Evolutionary conservation across 2,888 invertebrate species (phyloP), one percentile per base, ranked within the genome.

Genomic region (Patella ulyssiponensis): DNA sequence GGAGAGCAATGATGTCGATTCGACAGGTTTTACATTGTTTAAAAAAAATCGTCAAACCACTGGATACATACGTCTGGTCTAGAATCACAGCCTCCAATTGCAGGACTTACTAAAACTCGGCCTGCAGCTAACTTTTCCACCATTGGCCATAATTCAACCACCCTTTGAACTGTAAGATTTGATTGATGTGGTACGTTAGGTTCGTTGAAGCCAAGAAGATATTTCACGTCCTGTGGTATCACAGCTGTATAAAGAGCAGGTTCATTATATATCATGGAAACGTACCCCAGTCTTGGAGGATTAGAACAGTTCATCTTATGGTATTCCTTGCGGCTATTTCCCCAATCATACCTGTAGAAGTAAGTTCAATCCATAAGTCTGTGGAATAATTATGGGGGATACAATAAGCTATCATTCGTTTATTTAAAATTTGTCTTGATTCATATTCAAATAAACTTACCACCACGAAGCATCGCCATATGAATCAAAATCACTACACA

Each of bases 171-270:
- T 0, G 80, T 81, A 58, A 86, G 70, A 76, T 85, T 83, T 27
- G 85, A 77, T 77, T 85, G 85, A 7, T 76, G 72, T 5, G 73
- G 54, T 77, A 80, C 79, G 76, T 86, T 86, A 52, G 86, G 86
- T 76, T 86, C 86, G 69, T 86, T 86, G 78, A 83, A 86, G 5
- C 84, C 83, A 3, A 86, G 80, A 15, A 86, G 72, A 73, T 79
- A 78, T 17, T 78, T 56, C 1, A 84, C 53, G 53, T 80, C 73
- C 5, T 75, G 64, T 17, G 80, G 79, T 44, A 84, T 56, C 9
- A 1, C 14, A 14, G 20, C 23, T 12, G 20, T 23, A 14, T 23
- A 23, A 3, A 23, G 20, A 14, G 20, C 64, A 2, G 23, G 20
- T 75, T 77, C 80, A 11, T 82, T 83, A 85, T 84, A 86, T 12